A percentile compares a stretch with the other conserved stretches of the same genome.
phyloP scores from a whole-genome alignment of 1,140 invertebrate genomes.

The Brachionus manjavacas region DNA sequence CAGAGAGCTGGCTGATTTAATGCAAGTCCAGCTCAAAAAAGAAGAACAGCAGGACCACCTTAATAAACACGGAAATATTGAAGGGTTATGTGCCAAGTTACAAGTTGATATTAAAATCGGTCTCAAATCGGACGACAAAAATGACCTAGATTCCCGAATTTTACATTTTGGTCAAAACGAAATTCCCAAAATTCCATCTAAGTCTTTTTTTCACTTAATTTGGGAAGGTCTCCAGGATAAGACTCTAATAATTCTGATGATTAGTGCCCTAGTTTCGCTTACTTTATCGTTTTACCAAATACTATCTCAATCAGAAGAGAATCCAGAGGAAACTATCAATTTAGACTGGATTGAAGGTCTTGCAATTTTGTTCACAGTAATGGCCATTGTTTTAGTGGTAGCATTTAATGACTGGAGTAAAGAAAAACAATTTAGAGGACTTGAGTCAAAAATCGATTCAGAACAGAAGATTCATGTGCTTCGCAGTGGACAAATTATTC shows the following conservation, averaged over 20 bases:
- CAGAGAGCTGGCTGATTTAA: slow-evolving; percentile 17
- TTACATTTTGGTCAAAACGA: slow-evolving; percentile 92
- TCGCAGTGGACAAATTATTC: slow-evolving; percentile 78
- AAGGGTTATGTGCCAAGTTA: not conserved
- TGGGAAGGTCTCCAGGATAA: slow-evolving; percentile 99
- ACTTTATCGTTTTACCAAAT: slow-evolving; percentile 54
- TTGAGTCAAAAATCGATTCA: slow-evolving; percentile 95
- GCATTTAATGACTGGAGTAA: slow-evolving; percentile 99
- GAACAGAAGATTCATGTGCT: slow-evolving; percentile 98
- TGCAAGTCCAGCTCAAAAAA: slow-evolving; percentile 23
- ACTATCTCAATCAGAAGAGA: not conserved
- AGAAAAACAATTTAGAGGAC: slow-evolving; percentile 90
- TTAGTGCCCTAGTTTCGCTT: slow-evolving; percentile 56
- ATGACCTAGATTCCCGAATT: slow-evolving; percentile 82
- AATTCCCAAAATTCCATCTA: slow-evolving; percentile 97
- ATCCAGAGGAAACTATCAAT: not conserved
- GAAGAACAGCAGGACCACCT: not conserved
- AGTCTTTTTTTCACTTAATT: slow-evolving; percentile 94
- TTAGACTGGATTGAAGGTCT: slow-evolving; percentile 86
- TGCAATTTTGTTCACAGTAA: slow-evolving; percentile 92
- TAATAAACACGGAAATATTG: not conserved
- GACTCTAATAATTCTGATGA: slow-evolving; percentile 81
- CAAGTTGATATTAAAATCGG: slow-evolving; percentile 57
- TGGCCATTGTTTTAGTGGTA: slow-evolving; percentile 94
- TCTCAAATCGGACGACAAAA: slow-evolving; percentile 73